phyloP scores from a whole-genome alignment of 1,140 invertebrate genomes.

The Globodera ellingtonae region DNA sequence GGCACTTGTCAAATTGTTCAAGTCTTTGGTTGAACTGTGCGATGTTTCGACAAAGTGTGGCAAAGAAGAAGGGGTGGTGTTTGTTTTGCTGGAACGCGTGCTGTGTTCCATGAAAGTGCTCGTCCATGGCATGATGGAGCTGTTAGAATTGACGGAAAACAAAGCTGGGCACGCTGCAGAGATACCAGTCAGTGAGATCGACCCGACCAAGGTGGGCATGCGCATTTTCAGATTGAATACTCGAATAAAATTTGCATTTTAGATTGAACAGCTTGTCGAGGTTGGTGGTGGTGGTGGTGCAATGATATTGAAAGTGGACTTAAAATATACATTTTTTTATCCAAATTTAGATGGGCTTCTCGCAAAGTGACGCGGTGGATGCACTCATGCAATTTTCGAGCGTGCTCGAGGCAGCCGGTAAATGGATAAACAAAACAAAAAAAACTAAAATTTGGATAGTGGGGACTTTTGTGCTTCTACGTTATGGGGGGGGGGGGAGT shows the following conservation, averaged over 20 bases:
- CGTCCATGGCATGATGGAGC: slow-evolving; percentile 28
- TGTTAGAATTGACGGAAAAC: slow-evolving; percentile 34
- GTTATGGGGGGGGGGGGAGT: too few relatives aligned
- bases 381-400: slow-evolving; percentile 33
- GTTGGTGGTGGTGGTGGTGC: neutral
- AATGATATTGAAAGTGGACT: too few relatives aligned
- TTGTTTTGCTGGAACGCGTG: slow-evolving; percentile 30
- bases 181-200: slow-evolving; percentile 34
- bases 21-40: slow-evolving; percentile 14
- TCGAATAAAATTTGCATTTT: neutral
- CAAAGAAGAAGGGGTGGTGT: neutral
- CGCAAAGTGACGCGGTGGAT: slow-evolving; percentile 43
- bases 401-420: slow-evolving; percentile 36
- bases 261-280: slow-evolving; percentile 38
- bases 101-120: slow-evolving; percentile 27
- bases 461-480: too few relatives aligned
- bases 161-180: slow-evolving; percentile 27
- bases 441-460: neutral
- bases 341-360: slow-evolving; percentile 32
- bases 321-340: neutral
- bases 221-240: neutral
- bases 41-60: neutral
- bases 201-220: slow-evolving; percentile 28
- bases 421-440: neutral
- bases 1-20: slow-evolving; percentile 11